These are phyloP conservation scores for Agrenia bidenticulata DNA, from an alignment of 2,888 invertebrate species.

Conservation along the genomic window DNA sequence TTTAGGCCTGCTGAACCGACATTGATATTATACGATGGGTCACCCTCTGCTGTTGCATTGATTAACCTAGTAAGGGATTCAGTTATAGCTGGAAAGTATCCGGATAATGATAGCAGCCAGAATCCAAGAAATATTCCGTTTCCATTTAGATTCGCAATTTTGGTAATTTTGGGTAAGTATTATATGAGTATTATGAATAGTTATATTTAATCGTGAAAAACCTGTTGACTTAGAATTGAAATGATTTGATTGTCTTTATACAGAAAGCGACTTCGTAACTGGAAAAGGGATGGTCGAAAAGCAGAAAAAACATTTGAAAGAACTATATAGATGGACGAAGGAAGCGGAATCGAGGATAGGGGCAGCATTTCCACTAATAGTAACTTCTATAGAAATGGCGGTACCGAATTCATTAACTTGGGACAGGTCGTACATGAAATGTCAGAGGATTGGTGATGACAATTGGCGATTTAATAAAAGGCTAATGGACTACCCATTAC, in stretches of 20 bases:
- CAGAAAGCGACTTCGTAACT: constrained; percentile 31
- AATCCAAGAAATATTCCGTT: constrained; percentile 30
- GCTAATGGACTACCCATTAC: neutral
- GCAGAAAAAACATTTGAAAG: constrained; percentile 33
- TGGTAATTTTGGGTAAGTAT: constrained; percentile 33
- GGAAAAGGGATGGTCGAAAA: constrained; percentile 29
- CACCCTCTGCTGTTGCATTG: constrained; percentile 31
- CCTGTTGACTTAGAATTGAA: neutral
- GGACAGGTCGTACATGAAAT: constrained; percentile 16
- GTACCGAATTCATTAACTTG: constrained; percentile 4
- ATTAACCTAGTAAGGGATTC: constrained; percentile 35
- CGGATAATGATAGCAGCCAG: neutral
- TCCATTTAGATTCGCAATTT: constrained; percentile 33
- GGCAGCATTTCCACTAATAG: constrained; percentile 34
- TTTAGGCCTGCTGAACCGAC: constrained; percentile 30
- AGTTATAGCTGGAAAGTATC: constrained; percentile 8
- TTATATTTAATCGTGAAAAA: neutral
- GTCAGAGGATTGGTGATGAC: constrained; percentile 6
- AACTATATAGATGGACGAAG: constrained; percentile 40
- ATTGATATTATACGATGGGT: constrained; percentile 33
- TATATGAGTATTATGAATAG: neutral
- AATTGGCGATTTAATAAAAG: neutral
- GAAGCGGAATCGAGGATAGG: constrained; percentile 23
- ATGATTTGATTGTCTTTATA: constrained; percentile 4
- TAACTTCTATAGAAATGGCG: constrained; percentile 42